A percentile compares a stretch with the other conserved stretches of the same genome.
Evolutionary conservation across 2,113 vertebrate genomes (phyloP).

Genomic region (Triplophysa siluroides): DNA sequence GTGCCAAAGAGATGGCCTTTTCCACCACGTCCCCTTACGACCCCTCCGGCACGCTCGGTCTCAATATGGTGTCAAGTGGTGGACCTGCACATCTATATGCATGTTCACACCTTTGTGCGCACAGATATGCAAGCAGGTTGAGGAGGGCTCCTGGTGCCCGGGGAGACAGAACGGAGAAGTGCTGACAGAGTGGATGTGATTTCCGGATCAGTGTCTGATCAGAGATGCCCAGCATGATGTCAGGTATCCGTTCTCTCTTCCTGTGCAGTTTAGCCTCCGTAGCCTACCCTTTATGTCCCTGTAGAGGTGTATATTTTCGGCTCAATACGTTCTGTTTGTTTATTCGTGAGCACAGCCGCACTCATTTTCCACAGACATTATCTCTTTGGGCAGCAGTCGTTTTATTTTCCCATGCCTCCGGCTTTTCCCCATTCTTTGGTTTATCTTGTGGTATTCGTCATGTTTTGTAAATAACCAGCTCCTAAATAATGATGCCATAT

Average conservation of each 20-base stretch:
- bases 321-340: background rate
- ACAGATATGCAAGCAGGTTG: constrained; percentile 44
- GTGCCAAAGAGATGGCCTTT: constrained; percentile 71
- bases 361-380: background rate
- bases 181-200: constrained; percentile 41
- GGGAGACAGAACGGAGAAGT: constrained; percentile 19
- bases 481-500: constrained; percentile 56
- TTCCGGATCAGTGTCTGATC: background rate
- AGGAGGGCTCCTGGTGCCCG: constrained; percentile 40
- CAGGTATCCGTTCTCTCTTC: background rate
- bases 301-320: background rate
- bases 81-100: constrained; percentile 76
- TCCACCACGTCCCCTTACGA: constrained; percentile 60
- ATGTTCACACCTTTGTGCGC: constrained; percentile 52
- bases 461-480: constrained; percentile 60
- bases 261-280: background rate
- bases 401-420: background rate
- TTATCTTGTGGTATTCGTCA: constrained; percentile 51
- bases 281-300: background rate
- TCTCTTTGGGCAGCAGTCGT: background rate
- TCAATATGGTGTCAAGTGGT: constrained; percentile 69
- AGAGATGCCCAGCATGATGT: constrained; percentile 29
- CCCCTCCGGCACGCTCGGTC: constrained; percentile 61
- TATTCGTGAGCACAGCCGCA: background rate
- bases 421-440: constrained; percentile 42